These are phyloP conservation scores for Neolamprologus fasciatus DNA, from an alignment of 2,113 vertebrate genomes.

Conservation along the genomic window DNA sequence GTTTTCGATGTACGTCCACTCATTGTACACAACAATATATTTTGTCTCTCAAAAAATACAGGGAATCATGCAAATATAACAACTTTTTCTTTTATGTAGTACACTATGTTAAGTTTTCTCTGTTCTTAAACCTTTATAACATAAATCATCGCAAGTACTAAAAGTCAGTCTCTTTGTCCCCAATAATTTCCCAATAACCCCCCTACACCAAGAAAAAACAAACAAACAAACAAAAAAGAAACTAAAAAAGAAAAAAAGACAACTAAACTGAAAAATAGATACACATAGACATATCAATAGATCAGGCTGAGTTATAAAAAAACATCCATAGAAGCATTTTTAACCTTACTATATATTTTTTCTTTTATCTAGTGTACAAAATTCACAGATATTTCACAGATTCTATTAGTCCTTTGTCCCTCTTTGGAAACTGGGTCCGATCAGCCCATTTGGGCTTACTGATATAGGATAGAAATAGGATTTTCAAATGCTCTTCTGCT, in stretches of 20 bases:
- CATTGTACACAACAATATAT: constrained; percentile 73
- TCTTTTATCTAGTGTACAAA: constrained; percentile 67
- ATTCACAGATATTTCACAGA: constrained; percentile 75
- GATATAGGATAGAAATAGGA: neutral
- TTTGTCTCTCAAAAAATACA: constrained; percentile 73
- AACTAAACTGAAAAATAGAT: constrained; percentile 49
- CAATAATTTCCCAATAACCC: neutral
- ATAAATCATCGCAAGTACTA: constrained; percentile 48
- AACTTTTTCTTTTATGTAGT: constrained; percentile 63
- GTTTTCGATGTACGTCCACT: constrained; percentile 66
- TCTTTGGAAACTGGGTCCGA: constrained; percentile 54
- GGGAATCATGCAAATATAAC: constrained; percentile 79
- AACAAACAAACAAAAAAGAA: constrained; percentile 33
- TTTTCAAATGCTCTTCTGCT: constrained; percentile 62
- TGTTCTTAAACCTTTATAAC: constrained; percentile 62
- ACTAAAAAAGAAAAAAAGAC: constrained; percentile 18
- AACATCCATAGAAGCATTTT: constrained; percentile 61
- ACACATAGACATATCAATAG: constrained; percentile 62
- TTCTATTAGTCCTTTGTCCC: constrained; percentile 50
- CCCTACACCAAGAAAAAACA: neutral
- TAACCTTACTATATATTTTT: constrained; percentile 14
- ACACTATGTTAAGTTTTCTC: constrained; percentile 62
- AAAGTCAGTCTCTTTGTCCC: constrained; percentile 21
- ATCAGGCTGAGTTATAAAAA: constrained; percentile 67
- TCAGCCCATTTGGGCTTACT: neutral